A percentile compares a stretch with the other conserved stretches of the same genome.
These are phyloP conservation scores for Ptyas mucosa DNA, from an alignment of 2,113 vertebrate genomes.

Conservation along the genomic window DNA sequence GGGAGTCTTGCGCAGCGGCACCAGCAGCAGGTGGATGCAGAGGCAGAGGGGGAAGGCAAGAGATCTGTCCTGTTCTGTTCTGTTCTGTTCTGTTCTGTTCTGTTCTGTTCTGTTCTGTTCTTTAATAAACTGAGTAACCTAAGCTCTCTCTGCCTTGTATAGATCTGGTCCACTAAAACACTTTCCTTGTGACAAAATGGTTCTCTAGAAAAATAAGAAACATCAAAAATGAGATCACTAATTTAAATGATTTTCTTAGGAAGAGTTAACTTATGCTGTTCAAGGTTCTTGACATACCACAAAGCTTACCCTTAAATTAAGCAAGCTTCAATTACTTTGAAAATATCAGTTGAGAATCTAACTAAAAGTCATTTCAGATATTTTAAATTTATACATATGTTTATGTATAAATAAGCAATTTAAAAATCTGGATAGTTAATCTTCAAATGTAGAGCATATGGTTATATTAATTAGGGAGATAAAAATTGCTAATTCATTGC, in stretches of 20 bases:
- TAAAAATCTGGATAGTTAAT: not conserved
- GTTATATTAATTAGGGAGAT: not conserved
- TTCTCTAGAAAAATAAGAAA: not conserved
- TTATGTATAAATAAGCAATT: not conserved
- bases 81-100: too few relatives aligned
- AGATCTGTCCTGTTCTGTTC: too few relatives aligned
- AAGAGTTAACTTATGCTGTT: not conserved
- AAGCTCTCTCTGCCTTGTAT: conserved; percentile 27
- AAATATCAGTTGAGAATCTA: not conserved
- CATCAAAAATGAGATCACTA: conserved; percentile 16
- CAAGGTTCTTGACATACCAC: not conserved
- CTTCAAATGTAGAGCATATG: not conserved
- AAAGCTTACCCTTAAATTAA: not conserved
- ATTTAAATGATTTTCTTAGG: not conserved
- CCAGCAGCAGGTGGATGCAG: too few relatives aligned
- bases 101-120: too few relatives aligned
- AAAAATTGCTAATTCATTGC: not conserved
- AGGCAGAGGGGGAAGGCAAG: too few relatives aligned
- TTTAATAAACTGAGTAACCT: too few relatives aligned
- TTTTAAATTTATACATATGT: not conserved
- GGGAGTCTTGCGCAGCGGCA: too few relatives aligned
- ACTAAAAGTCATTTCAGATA: not conserved
- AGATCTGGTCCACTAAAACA: conserved; percentile 23
- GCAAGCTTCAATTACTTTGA: not conserved
- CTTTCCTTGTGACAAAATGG: conserved; percentile 20